Evolutionary conservation across 2,113 vertebrate genomes (phyloP).

Genomic region (Lasiurus borealis): DNA sequence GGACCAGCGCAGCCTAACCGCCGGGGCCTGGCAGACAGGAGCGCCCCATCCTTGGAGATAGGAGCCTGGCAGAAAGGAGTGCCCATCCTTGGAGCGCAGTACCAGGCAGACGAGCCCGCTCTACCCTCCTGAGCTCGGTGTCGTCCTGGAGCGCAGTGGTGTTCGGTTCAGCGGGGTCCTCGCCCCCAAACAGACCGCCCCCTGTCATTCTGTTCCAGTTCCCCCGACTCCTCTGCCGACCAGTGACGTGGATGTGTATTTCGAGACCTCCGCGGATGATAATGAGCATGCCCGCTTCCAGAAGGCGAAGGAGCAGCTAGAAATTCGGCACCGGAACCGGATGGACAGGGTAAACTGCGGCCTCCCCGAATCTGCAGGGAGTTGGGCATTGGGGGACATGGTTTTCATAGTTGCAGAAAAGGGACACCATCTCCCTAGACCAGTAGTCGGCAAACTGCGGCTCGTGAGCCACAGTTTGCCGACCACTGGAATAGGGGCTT

Average conservation of each 20-base stretch:
- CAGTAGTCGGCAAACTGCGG: no score
- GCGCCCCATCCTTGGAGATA: not conserved
- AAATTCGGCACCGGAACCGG: conserved; percentile 96
- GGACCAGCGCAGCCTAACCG: conserved; percentile 1
- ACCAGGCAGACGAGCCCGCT: not conserved
- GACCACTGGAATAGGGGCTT: no score
- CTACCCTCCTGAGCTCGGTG: not conserved
- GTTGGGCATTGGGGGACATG: not conserved
- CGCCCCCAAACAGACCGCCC: not conserved
- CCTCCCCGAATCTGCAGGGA: not conserved
- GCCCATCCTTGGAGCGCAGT: not conserved
- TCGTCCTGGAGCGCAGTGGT: not conserved
- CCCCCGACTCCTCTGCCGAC: conserved; percentile 92
- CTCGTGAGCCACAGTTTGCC: no score
- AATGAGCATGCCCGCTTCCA: conserved; percentile 98
- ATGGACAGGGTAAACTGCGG: conserved; percentile 94
- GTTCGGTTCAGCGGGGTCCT: not conserved
- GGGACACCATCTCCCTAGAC: not conserved
- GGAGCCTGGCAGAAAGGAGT: conserved; percentile 20
- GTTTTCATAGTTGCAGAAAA: not conserved
- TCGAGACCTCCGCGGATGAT: conserved; percentile 97
- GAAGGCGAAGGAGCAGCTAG: conserved; percentile 98
- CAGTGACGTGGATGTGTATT: conserved; percentile 98
- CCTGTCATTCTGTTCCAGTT: conserved; percentile 77
- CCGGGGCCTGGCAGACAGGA: not conserved